Percentiles rank a stretch among this genome's conserved stretches.
These are phyloP conservation scores for Pampus argenteus DNA, from an alignment of 2,797 vertebrate genomes.

Conservation along the genomic window DNA sequence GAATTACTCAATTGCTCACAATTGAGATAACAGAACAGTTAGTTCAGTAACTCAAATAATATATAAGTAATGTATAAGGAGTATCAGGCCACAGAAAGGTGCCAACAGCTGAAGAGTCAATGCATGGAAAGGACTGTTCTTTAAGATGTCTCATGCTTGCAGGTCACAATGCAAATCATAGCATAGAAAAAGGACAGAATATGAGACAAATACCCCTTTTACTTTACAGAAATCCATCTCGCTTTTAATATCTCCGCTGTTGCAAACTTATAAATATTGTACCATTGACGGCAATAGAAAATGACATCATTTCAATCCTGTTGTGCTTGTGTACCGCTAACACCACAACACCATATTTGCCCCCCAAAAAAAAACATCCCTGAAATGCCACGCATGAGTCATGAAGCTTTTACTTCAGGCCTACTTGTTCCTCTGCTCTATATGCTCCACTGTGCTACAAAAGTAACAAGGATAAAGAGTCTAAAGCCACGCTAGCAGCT, in stretches of 20 bases:
- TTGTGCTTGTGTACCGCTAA: constrained; percentile 19
- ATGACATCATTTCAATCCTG: constrained; percentile 17
- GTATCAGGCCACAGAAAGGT: constrained; percentile 2
- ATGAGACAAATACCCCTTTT: constrained; percentile 3
- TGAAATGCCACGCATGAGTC: constrained; percentile 68
- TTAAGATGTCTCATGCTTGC: background rate
- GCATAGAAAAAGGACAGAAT: background rate
- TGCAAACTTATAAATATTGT: constrained; percentile 23
- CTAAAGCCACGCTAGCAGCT: constrained; percentile 19
- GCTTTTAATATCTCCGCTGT: constrained; percentile 22
- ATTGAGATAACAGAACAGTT: background rate
- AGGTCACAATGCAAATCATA: constrained; percentile 22
- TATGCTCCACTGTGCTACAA: constrained; percentile 24
- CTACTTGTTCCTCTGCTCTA: constrained; percentile 31
- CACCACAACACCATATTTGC: constrained; percentile 22
- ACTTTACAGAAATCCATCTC: background rate
- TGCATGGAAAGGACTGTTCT: background rate
- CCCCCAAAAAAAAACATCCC: constrained; percentile 35
- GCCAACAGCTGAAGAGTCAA: background rate
- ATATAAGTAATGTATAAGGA: background rate
- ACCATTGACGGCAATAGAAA: constrained; percentile 31
- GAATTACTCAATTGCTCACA: background rate
- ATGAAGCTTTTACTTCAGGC: constrained; percentile 51
- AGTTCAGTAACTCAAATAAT: background rate
- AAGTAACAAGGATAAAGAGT: constrained; percentile 25